A percentile compares a stretch with the other conserved stretches of the same genome.
Conservation (phyloP, 2,797 vertebrate species). For the Steatocranus sp. region DNA sequence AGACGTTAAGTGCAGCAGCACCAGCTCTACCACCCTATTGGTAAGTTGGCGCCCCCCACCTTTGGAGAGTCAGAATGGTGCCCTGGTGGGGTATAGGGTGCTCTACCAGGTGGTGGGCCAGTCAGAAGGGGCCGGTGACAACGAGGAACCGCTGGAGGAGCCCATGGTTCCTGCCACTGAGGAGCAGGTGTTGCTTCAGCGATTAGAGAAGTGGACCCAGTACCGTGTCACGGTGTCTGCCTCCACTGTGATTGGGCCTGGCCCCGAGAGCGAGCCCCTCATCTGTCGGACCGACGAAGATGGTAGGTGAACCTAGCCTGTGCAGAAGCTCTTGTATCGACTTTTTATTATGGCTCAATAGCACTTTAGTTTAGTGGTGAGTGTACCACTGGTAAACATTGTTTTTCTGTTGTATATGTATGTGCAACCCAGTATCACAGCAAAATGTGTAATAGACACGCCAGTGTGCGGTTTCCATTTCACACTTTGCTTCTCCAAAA, state of each 20-base stretch:
- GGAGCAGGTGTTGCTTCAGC: conserved; percentile 85
- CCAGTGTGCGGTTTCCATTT: not conserved
- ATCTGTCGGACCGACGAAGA: conserved; percentile 94
- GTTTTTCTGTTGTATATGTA: not conserved
- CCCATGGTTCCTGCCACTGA: conserved; percentile 79
- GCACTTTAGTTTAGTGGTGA: not conserved
- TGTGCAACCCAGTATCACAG: not conserved
- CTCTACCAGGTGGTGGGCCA: conserved; percentile 86
- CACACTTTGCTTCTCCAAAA: not conserved
- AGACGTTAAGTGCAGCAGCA: conserved; percentile 95
- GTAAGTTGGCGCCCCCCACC: conserved; percentile 98
- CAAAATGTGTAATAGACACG: not conserved
- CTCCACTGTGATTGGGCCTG: conserved; percentile 85
- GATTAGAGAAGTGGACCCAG: conserved; percentile 95
- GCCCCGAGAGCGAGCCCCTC: conserved; percentile 90
- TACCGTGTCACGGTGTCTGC: conserved; percentile 89
- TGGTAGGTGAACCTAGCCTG: conserved; percentile 70
- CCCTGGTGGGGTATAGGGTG: conserved; percentile 91
- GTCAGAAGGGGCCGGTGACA: conserved; percentile 71
- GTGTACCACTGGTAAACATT: not conserved
- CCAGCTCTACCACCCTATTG: conserved; percentile 96
- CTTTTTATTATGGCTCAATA: not conserved
- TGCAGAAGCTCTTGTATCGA: not conserved
- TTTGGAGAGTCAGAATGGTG: conserved; percentile 89
- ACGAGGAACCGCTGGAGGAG: conserved; percentile 79